Evolutionary conservation across 30 jellyfish, hydroid and myxozoan genomes (phyloP), one percentile per base, ranked within the genome.

Genomic region (Chironex yamaguchii): DNA sequence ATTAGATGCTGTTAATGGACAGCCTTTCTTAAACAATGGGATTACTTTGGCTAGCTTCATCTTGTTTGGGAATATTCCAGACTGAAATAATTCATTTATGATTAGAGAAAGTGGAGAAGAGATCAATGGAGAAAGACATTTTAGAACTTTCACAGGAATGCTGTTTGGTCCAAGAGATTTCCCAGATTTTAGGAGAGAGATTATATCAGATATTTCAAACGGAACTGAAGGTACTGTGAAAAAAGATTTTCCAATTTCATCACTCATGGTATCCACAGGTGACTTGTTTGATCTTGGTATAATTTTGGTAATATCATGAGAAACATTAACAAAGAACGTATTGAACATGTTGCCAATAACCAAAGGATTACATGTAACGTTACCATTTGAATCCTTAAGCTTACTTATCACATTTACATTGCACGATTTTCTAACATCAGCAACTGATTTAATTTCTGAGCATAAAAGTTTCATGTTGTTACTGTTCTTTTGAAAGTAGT

Each of bases 11-110:
- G 84, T 70, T 35, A 70, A 2, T 34, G 84, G 74, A 27, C 73
- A 73, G n/a, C 73, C 86, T n/a, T 73, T 73, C 14, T 73, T 73
- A 54, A 73, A 73, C 24, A 73, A 73, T 6, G 86, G 86, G 3
- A 73, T 73, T 30, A 73, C 86, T 42, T 73, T 73, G 2, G 86
- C 86, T 0, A 2, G 86, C 76, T 73, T 25, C 50, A 73, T 36
- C 32, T 73, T 73, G 30, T n/a, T 36, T 23, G 86, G 86, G 52
- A 73, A 73, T 1, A 73, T 26, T 21, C 76, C 86, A 73, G 74
- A 24, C 22, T 13, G 75, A 33, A 73, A 73, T 1, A 73, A 73
- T 14, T 73, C 86, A 36, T 73, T 73, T 28, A 73, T 73, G 49
- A 73, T 73, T 1, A n/a, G 86, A 22, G 86, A n/a, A n/a, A 29